Percentiles rank a stretch among this genome's conserved stretches.
Conservation (phyloP, 2,797 vertebrate genomes). For the Vireo griseus region DNA sequence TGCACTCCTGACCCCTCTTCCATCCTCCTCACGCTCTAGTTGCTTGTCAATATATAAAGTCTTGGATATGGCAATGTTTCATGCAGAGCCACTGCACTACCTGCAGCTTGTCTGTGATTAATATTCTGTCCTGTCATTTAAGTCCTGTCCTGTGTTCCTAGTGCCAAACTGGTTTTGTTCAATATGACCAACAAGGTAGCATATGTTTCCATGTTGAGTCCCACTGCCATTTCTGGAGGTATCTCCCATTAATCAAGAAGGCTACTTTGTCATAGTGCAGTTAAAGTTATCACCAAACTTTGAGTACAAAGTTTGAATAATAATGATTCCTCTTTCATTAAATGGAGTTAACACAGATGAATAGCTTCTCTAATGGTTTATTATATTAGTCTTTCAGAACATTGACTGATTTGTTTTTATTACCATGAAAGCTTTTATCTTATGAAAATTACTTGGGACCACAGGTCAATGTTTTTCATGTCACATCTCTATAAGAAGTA, state of each 20-base stretch:
- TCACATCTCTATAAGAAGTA: constrained; percentile 39
- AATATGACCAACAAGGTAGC: neutral
- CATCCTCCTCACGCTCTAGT: neutral
- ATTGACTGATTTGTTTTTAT: constrained; percentile 45
- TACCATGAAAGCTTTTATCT: constrained; percentile 65
- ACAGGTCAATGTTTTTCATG: constrained; percentile 56
- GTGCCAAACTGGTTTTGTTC: neutral
- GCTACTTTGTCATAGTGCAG: neutral
- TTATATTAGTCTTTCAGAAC: constrained; percentile 47
- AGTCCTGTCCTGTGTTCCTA: neutral
- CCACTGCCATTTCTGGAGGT: neutral
- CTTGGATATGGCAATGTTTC: neutral
- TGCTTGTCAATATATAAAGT: neutral
- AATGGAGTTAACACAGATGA: constrained; percentile 5
- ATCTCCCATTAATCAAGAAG: constrained; percentile 9
- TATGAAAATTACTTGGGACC: constrained; percentile 55
- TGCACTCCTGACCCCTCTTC: neutral
- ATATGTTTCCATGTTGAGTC: neutral
- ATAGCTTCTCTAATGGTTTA: constrained; percentile 15
- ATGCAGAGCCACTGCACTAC: neutral
- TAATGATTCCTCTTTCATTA: neutral
- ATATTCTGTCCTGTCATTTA: neutral
- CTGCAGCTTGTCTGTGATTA: neutral
- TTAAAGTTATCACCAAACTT: neutral
- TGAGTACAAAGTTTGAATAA: constrained; percentile 5